phyloP scores from a whole-genome alignment of 2,113 vertebrate species.

The Oryzias woworae region DNA sequence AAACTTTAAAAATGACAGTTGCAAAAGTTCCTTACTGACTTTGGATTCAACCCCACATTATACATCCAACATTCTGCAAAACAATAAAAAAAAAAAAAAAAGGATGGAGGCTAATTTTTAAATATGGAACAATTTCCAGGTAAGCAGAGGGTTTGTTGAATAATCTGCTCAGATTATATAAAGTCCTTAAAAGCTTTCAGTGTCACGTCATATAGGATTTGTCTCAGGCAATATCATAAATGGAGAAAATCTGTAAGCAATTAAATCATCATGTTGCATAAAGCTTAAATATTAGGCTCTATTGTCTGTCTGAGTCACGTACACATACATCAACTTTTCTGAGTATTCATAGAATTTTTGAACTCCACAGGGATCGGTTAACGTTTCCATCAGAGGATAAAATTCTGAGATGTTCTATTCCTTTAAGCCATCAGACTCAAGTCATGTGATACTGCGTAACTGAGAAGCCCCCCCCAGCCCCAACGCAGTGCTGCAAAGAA shows the following conservation, averaged over 20 bases:
- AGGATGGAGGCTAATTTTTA: constrained; percentile 25
- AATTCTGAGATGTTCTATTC: constrained; percentile 17
- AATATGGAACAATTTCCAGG: constrained; percentile 69
- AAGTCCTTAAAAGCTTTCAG: constrained; percentile 56
- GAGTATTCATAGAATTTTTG: constrained; percentile 19
- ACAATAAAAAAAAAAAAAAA: constrained; percentile 36
- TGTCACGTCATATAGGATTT: constrained; percentile 27
- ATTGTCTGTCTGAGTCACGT: constrained; percentile 3
- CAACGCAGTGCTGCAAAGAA: constrained; percentile 30
- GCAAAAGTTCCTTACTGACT: constrained; percentile 21
- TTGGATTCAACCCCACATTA: constrained; percentile 43
- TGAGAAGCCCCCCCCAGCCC: constrained; percentile 3
- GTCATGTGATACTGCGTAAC: constrained; percentile 33
- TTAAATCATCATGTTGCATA: constrained; percentile 36
- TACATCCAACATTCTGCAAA: constrained; percentile 48
- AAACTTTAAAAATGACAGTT: too few relatives aligned
- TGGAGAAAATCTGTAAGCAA: constrained; percentile 40
- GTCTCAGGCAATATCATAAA: constrained; percentile 46
- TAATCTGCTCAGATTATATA: constrained; percentile 55
- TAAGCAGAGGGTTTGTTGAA: constrained; percentile 51
- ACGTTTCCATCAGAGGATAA: constrained; percentile 16
- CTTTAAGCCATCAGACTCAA: constrained; percentile 39
- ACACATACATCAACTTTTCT: constrained; percentile 18
- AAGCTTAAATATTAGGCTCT: constrained; percentile 42
- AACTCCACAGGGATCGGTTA: not conserved